A percentile compares a stretch with the other conserved stretches of the same genome.
Conservation (phyloP, 1,140 invertebrate species). For the Metopolophium dirhodum region DNA sequence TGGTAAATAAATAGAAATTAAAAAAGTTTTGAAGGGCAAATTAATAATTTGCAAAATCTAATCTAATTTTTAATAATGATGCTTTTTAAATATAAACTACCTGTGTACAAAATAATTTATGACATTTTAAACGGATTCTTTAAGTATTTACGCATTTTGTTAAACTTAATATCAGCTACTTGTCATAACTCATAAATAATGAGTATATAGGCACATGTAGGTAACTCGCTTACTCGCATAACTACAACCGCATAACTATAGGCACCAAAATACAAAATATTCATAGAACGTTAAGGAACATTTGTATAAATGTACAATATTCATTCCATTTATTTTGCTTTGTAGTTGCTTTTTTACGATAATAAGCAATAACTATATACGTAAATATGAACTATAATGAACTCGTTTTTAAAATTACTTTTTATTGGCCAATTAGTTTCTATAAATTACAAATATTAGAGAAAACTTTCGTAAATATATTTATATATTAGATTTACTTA, state of each 20-base stretch:
- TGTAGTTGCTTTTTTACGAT: background rate
- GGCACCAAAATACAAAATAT: background rate
- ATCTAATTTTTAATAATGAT: background rate
- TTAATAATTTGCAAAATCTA: background rate
- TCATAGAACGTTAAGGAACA: background rate
- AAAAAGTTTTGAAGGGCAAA: background rate
- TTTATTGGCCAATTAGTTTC: background rate
- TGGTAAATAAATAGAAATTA: background rate
- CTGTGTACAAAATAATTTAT: background rate
- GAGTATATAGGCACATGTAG: background rate
- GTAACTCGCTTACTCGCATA: background rate
- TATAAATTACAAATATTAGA: background rate
- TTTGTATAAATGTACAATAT: background rate
- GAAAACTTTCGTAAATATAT: background rate
- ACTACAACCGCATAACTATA: too few relatives aligned
- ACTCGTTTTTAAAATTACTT: background rate
- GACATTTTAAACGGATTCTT: background rate
- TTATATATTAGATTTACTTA: background rate
- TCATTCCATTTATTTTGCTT: background rate
- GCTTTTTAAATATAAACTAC: background rate
- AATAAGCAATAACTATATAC: background rate
- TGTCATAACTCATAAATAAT: background rate
- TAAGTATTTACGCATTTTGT: background rate
- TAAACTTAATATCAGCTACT: background rate
- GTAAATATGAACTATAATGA: background rate